Percentiles rank a stretch among this genome's conserved stretches.
phyloP scores from a whole-genome alignment of 2,797 vertebrate species.

The Pangasius macronema region DNA sequence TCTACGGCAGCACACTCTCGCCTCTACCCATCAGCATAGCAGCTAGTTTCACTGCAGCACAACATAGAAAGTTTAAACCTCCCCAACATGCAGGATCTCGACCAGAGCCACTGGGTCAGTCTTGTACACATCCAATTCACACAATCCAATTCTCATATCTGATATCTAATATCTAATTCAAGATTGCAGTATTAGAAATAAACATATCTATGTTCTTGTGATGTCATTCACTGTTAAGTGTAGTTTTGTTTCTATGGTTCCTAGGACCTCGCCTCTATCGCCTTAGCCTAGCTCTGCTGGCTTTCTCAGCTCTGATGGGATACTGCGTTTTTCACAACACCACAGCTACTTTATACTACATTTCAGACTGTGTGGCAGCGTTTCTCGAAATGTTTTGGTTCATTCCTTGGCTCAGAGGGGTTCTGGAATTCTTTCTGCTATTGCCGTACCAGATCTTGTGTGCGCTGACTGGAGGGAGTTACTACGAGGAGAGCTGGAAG shows the following conservation, averaged over 20 bases:
- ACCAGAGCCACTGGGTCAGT: slow-evolving; percentile 69
- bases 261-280: slow-evolving; percentile 78
- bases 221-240: neutral
- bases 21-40: slow-evolving; percentile 85
- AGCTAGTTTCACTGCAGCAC: slow-evolving; percentile 78
- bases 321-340: slow-evolving; percentile 82
- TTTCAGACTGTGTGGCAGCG: slow-evolving; percentile 79
- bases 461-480: slow-evolving; percentile 72
- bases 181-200: neutral
- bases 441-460: slow-evolving; percentile 78
- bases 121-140: neutral
- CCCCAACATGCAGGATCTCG: slow-evolving; percentile 35
- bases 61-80: slow-evolving; percentile 75
- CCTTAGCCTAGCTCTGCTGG: slow-evolving; percentile 81
- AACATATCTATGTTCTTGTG: neutral
- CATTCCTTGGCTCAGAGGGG: slow-evolving; percentile 76
- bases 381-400: slow-evolving; percentile 82
- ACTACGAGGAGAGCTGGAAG: slow-evolving; percentile 73
- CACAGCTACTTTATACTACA: slow-evolving; percentile 76
- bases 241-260: slow-evolving; percentile 41
- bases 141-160: neutral
- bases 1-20: slow-evolving; percentile 82
- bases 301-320: slow-evolving; percentile 81
- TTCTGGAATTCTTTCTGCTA: slow-evolving; percentile 78
- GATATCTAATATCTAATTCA: neutral